Conservation (phyloP, 1,140 invertebrate species). For the Panagrolaimus sp. region DNA sequence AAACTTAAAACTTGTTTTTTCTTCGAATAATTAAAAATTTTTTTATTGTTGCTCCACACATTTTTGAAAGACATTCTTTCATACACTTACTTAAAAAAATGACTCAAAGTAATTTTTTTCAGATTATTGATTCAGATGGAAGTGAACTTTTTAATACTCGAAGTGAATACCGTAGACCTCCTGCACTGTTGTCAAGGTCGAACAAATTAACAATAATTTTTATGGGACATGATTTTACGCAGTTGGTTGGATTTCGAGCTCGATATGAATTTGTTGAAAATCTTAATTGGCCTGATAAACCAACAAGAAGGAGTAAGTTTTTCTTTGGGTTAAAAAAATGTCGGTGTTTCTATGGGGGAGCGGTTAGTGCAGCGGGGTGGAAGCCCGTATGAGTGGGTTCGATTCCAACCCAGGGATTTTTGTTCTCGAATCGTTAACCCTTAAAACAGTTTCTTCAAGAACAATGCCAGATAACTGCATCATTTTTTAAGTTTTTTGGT, state of each 20-base stretch:
- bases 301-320: slow-evolving; percentile 29
- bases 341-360: too few relatives aligned
- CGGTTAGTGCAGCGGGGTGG: too few relatives aligned
- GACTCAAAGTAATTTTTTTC: neutral
- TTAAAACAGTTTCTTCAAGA: too few relatives aligned
- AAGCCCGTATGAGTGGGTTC: too few relatives aligned
- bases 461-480: too few relatives aligned
- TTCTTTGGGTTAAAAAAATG: too few relatives aligned
- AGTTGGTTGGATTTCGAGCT: slow-evolving; percentile 39
- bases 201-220: slow-evolving; percentile 29
- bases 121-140: slow-evolving; percentile 41
- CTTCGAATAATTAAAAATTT: too few relatives aligned
- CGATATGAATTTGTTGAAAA: slow-evolving; percentile 39
- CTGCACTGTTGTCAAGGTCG: slow-evolving; percentile 31
- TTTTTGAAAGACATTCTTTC: too few relatives aligned
- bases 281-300: slow-evolving; percentile 31
- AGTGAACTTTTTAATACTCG: slow-evolving; percentile 40
- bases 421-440: neutral
- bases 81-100: too few relatives aligned
- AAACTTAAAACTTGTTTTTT: too few relatives aligned
- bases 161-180: slow-evolving; percentile 37
- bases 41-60: too few relatives aligned
- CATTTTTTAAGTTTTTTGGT: too few relatives aligned
- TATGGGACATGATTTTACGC: slow-evolving; percentile 39
- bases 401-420: slow-evolving; percentile 1